Evolutionary conservation across 1,140 invertebrate genomes (phyloP), one percentile per base, ranked within the genome.

Genomic region (Apis florea): DNA sequence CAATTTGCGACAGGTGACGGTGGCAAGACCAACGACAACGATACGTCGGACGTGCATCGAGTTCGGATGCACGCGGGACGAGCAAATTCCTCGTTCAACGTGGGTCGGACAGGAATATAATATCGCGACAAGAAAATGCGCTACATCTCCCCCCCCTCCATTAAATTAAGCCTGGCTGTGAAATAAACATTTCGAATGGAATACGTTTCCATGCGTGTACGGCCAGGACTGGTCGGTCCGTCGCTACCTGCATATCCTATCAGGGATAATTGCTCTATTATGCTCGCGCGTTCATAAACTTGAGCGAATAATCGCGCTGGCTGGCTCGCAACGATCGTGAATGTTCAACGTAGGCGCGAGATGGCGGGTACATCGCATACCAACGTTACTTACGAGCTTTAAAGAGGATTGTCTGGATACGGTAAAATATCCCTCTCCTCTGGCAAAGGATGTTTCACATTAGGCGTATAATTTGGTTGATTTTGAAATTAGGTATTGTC

Each of bases 251-350:
- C 68, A 64, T 63, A 80, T 80, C 78, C 82, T 80, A 73, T 86
- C 85, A 59, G 19, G 24, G 69, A 84, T 87, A 86, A 86, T 87
- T 87, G 82, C 73, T 83, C 85, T 66, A 87, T 87, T 87, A 86
- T 73, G 58, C 77, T 70, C 71, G 61, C 47, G 66, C 75, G 75
- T 83, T 77, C 68, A 59, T 79, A 79, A 86, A 80, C 82, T 61
- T 31, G 68, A 31, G 31, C 79, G 83, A 77, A 40, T 82, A 85
- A 85, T 86, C 79, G 73, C 47, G 49, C 26, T 24, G 31, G n/a
- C 21, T 56, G 40, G 59, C 21, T 40, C 58, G 1, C 24, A 58
- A 12, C 0, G 72, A 72, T 56, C 31, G 31, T n/a, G 21, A 54
- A 13, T 21, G 58, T 63, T 40, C 47, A 10, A 79, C 59, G 51